These are phyloP conservation scores for Gobiocypris rarus DNA, from an alignment of 2,113 vertebrate genomes.

Conservation along the genomic window DNA sequence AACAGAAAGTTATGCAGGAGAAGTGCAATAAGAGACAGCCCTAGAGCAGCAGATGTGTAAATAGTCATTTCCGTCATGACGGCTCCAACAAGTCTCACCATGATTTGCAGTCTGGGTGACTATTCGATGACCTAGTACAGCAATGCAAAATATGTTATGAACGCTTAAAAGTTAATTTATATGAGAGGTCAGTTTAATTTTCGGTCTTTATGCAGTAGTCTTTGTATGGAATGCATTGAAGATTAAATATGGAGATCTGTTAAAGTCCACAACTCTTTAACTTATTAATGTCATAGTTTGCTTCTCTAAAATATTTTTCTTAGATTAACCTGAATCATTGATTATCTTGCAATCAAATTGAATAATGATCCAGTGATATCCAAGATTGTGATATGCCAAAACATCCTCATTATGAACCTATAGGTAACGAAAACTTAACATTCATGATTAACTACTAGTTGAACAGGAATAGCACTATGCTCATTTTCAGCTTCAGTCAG, in stretches of 20 bases:
- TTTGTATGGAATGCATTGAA: background rate
- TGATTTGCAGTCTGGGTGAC: background rate
- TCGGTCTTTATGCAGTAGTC: background rate
- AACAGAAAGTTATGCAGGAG: background rate
- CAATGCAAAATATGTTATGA: background rate
- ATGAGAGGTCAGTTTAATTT: background rate
- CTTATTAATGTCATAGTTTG: background rate
- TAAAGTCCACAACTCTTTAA: background rate
- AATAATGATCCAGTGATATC: background rate
- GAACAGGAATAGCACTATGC: no score
- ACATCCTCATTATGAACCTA: background rate
- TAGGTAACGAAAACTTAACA: background rate
- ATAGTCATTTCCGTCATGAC: background rate
- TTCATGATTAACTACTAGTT: no score
- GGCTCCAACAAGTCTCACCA: constrained; percentile 14
- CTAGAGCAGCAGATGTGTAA: constrained; percentile 10
- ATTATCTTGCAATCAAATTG: background rate
- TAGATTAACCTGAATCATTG: background rate
- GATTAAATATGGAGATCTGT: background rate
- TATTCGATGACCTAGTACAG: background rate
- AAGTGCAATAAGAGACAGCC: background rate
- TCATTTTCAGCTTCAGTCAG: no score
- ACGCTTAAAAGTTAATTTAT: background rate
- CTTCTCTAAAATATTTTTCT: background rate
- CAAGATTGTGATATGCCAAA: background rate